Base-by-base conservation (phyloP, 2,797 vertebrate genomes). In the Galagoides demidoff region DNA sequence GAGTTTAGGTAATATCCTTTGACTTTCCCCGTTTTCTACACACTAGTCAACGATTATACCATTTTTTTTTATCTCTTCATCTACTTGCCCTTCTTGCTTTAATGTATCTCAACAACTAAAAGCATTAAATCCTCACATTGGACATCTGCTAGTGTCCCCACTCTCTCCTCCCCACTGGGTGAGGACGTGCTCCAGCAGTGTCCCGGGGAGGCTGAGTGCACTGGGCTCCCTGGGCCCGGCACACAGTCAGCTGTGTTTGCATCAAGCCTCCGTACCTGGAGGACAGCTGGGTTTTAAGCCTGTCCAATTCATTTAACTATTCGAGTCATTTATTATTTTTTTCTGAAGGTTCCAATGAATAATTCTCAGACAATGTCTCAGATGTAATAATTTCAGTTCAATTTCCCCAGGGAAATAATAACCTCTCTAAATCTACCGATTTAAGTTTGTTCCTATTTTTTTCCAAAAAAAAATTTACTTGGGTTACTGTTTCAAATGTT, bases 121-220 rank as follows among this genome's bases (percentile, higher is more conserved):
- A 45, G 29, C 16, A 64, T 20, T 34, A 39, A 29, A 6, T 57
- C 43, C 23, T 59, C 17, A 22, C 7, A 0, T 43, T 0, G 0
- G 29, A 43, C 10, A 23, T 78, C 4, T 37, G 59, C 14, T 59
- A 8, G 16, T 19, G 16, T 9, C 23, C 3, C 10, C 20, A 12
- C 14, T 63, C 59, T 63, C 43, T 31, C 59, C 31, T 64, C 12
- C 70, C 49, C n/a, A 9, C 7, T 7, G 7, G 5, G 4, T 11
- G 43, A 16, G 10, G 19, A 2, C 1, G 0, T 7, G 16, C 13
- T 29, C 8, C 1, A 0, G 0, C 23, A 7, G 0, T 12, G 37
- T 37, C 11, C 45, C 43, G 2, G 1, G 13, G 0, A 19, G n/a
- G 7, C 5, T 0, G 3, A 17, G 3, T 17, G 57, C 43, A 1